Evolutionary conservation across 2,888 invertebrate genomes (phyloP).

Genomic region (Orthosia incerta): DNA sequence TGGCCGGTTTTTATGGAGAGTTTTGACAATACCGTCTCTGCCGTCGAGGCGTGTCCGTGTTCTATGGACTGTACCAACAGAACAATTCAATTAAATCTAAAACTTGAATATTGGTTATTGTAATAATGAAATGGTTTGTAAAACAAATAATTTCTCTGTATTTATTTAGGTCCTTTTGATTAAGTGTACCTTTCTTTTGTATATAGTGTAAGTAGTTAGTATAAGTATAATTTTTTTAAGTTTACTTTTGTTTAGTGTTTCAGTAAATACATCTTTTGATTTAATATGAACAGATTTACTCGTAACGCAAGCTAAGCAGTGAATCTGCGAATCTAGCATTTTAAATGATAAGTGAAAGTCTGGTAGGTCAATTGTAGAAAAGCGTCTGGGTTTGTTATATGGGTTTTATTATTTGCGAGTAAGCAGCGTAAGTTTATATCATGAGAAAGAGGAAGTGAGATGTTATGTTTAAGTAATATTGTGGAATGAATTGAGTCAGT

Average conservation of each 20-base stretch:
- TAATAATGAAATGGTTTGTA: slow-evolving; percentile 2
- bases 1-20: too few species aligned
- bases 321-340: not conserved
- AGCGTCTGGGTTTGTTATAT: not conserved
- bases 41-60: too few species aligned
- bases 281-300: not conserved
- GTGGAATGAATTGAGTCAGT: too few species aligned
- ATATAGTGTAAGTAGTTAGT: too few species aligned
- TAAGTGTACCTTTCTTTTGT: too few species aligned
- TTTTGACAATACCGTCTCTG: too few species aligned
- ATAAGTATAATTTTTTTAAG: too few species aligned
- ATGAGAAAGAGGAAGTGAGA: too few species aligned
- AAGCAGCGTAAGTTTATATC: too few species aligned
- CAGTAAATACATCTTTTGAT: too few species aligned
- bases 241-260: too few species aligned
- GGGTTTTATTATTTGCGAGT: not conserved
- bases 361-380: not conserved
- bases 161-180: slow-evolving; percentile 2
- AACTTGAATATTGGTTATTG: not conserved
- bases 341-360: not conserved
- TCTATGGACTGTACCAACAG: not conserved
- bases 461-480: too few species aligned
- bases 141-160: slow-evolving; percentile 1
- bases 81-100: not conserved
- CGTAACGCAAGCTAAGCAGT: not conserved